Evolutionary conservation across 1,140 invertebrate genomes (phyloP).

Genomic region (Cotesia typhae): DNA sequence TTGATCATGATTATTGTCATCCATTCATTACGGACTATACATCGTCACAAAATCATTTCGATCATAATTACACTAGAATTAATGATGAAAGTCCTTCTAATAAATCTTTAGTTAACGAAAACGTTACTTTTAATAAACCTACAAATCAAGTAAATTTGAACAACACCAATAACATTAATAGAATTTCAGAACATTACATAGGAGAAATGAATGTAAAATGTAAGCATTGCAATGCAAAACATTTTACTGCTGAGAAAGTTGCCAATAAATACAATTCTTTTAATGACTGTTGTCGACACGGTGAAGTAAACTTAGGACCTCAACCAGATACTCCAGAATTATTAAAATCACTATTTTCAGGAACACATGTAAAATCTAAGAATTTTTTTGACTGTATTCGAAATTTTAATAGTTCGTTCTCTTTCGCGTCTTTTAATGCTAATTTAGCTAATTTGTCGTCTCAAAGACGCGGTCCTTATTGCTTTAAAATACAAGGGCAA

Average conservation of each 20-base stretch:
- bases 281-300: constrained; percentile 20
- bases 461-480: constrained; percentile 11
- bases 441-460: constrained; percentile 23
- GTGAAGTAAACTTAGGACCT: not conserved
- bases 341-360: constrained; percentile 10
- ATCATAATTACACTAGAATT: too few relatives aligned
- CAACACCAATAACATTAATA: not conserved
- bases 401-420: constrained; percentile 21
- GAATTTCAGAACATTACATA: constrained; percentile 12
- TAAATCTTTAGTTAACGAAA: too few relatives aligned
- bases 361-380: constrained; percentile 17
- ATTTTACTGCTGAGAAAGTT: constrained; percentile 3
- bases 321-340: constrained; percentile 11
- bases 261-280: constrained; percentile 21
- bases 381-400: constrained; percentile 28
- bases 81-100: too few relatives aligned
- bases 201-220: constrained; percentile 13
- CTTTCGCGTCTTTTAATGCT: constrained; percentile 26
- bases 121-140: too few relatives aligned
- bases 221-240: constrained; percentile 20
- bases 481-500: constrained; percentile 23
- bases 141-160: too few relatives aligned
- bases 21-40: too few relatives aligned
- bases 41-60: too few relatives aligned
- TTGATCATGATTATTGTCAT: too few relatives aligned